Evolutionary conservation across 2,888 invertebrate species (phyloP).

Genomic region (Heteromurus nitidus): DNA sequence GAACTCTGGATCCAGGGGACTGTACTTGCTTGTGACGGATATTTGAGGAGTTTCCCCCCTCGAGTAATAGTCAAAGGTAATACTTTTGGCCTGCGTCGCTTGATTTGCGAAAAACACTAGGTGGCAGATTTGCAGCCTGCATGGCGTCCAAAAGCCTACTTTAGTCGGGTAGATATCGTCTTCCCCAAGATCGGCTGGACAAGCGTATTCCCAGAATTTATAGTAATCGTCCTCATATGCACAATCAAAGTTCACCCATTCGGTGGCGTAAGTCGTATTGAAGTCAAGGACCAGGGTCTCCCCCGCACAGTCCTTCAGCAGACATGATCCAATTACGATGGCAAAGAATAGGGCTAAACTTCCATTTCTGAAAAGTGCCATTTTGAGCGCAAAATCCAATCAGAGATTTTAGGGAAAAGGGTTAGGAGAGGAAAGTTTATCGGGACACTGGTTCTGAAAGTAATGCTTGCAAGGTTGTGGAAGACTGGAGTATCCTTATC

Average conservation of each 20-base stretch:
- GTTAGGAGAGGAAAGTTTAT: no score
- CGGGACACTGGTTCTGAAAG: no score
- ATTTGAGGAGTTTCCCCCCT: slow-evolving; percentile 9
- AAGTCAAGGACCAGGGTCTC: slow-evolving; percentile 3
- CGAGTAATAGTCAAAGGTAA: slow-evolving; percentile 11
- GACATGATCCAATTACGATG: neutral
- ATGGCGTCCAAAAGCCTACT: slow-evolving; percentile 35
- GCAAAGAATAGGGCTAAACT: neutral
- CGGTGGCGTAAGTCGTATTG: neutral
- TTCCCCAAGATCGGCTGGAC: slow-evolving; percentile 5
- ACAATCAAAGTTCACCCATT: slow-evolving; percentile 25
- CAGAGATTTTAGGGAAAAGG: no score
- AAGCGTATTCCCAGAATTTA: slow-evolving; percentile 38
- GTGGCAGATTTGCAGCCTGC: slow-evolving; percentile 17
- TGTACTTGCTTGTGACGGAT: slow-evolving; percentile 18
- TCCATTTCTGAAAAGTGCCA: no score
- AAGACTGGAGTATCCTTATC: no score
- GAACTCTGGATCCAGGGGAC: slow-evolving; percentile 9
- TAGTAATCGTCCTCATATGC: slow-evolving; percentile 24
- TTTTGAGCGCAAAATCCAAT: no score
- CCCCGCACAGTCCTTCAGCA: no score
- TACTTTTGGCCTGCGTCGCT: neutral
- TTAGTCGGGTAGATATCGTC: neutral
- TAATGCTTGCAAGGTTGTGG: no score
- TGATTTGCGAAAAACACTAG: slow-evolving; percentile 8